Percentiles rank a stretch among this genome's conserved stretches.
Conservation (phyloP, 2,888 invertebrate genomes). For the Agrenia bidenticulata region DNA sequence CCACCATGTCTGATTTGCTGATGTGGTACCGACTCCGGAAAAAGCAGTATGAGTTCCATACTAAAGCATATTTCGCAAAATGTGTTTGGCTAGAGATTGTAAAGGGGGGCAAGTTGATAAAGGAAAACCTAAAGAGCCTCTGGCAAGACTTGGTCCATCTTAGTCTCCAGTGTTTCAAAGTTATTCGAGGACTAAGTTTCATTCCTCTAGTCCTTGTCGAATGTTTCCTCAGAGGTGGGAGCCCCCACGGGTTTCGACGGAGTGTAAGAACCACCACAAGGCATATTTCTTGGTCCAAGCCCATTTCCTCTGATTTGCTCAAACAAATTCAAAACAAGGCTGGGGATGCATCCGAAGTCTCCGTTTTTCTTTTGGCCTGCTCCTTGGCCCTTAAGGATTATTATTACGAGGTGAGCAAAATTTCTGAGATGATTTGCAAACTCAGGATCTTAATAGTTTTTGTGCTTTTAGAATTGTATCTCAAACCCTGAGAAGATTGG, state of each 20-base stretch:
- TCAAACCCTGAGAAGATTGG: constrained; percentile 1
- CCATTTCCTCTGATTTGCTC: not conserved
- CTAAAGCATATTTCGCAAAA: not conserved
- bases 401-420: constrained; percentile 14
- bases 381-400: constrained; percentile 18
- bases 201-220: not conserved
- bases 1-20: not conserved
- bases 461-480: constrained; percentile 11
- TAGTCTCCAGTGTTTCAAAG: not conserved
- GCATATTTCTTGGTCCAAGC: constrained; percentile 15
- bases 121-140: not conserved
- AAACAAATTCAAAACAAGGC: not conserved
- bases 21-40: not conserved
- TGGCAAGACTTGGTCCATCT: not conserved
- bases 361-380: not conserved
- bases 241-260: not conserved
- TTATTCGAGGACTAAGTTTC: not conserved
- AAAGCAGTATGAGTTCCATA: not conserved
- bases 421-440: no score
- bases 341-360: not conserved
- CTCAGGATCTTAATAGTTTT: no score
- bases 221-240: not conserved
- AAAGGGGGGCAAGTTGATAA: no score
- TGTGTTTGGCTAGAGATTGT: no score
- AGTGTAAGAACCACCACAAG: not conserved